A percentile compares a stretch with the other conserved stretches of the same genome.
Conservation (phyloP, 2,888 invertebrate genomes). For the Polylopha cassiicola region DNA sequence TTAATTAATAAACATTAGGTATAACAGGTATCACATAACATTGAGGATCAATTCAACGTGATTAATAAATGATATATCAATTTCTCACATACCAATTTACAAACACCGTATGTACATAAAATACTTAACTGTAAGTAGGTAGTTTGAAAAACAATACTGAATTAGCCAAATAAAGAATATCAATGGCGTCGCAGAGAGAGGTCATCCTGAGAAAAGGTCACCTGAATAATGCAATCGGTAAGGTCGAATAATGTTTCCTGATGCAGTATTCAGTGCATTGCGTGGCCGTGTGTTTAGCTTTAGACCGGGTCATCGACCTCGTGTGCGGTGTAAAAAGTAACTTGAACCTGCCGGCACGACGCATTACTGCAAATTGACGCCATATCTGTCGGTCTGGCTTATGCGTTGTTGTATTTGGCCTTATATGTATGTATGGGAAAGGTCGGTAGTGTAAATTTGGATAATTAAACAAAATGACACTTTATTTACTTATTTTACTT, state of each 20-base stretch:
- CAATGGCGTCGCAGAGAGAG: conserved; percentile 17
- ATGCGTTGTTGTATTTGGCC: conserved; percentile 13
- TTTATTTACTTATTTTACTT: not conserved
- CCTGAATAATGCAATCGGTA: conserved; percentile 14
- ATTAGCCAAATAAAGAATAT: conserved; percentile 7
- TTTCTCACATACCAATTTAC: too few species aligned
- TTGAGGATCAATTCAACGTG: too few species aligned
- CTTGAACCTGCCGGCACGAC: conserved; percentile 55
- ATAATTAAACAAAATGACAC: conserved; percentile 13
- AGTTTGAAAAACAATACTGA: too few species aligned
- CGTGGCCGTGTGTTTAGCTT: conserved; percentile 46
- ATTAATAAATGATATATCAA: too few species aligned
- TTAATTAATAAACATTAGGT: too few species aligned
- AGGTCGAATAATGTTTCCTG: conserved; percentile 32
- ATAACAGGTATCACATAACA: too few species aligned
- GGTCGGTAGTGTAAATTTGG: conserved; percentile 7
- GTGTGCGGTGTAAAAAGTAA: conserved; percentile 58
- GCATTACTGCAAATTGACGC: conserved; percentile 68
- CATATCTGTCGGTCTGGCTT: conserved; percentile 49
- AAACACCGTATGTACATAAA: too few species aligned
- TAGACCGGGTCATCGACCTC: conserved; percentile 59
- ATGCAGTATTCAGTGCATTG: conserved; percentile 45
- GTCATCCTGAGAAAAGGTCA: conserved; percentile 8
- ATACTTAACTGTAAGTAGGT: too few species aligned
- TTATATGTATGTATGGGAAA: conserved; percentile 20